A percentile compares a stretch with the other conserved stretches of the same genome.
These are phyloP conservation scores for Pseudopodoces humilis DNA, from an alignment of 2,113 vertebrate species.

Conservation along the genomic window DNA sequence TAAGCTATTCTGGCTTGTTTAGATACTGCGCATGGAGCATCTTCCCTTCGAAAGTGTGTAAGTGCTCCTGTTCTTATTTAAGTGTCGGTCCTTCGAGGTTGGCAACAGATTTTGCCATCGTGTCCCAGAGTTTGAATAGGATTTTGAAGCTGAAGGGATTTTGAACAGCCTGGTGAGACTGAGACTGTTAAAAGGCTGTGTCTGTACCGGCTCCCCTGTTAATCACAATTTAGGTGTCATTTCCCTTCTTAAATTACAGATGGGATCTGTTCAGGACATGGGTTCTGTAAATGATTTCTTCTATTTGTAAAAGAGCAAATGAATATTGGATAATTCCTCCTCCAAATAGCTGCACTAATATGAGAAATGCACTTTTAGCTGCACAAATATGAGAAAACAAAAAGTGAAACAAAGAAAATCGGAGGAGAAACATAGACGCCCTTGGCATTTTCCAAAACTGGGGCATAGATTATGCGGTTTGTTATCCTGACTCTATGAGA, in stretches of 20 bases:
- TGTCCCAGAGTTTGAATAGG: background rate
- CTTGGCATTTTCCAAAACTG: background rate
- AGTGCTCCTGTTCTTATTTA: background rate
- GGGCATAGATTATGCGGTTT: background rate
- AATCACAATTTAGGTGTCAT: background rate
- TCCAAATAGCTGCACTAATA: background rate
- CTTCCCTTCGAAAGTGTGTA: background rate
- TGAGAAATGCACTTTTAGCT: background rate
- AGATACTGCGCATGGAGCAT: background rate
- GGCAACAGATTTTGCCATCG: background rate
- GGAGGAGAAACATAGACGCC: background rate
- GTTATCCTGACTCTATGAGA: background rate
- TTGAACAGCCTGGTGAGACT: background rate
- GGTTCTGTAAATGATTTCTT: background rate
- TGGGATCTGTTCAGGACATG: background rate
- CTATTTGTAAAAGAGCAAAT: background rate
- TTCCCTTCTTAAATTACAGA: background rate
- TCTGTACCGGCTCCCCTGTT: background rate
- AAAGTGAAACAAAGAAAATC: background rate
- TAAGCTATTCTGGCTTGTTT: background rate
- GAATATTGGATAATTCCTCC: background rate
- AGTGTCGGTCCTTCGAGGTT: fast-evolving
- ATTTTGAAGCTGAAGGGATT: background rate
- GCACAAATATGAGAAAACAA: background rate
- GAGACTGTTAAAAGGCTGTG: background rate